Conservation (phyloP, 2,797 vertebrate genomes). For the Falco columbarius region DNA sequence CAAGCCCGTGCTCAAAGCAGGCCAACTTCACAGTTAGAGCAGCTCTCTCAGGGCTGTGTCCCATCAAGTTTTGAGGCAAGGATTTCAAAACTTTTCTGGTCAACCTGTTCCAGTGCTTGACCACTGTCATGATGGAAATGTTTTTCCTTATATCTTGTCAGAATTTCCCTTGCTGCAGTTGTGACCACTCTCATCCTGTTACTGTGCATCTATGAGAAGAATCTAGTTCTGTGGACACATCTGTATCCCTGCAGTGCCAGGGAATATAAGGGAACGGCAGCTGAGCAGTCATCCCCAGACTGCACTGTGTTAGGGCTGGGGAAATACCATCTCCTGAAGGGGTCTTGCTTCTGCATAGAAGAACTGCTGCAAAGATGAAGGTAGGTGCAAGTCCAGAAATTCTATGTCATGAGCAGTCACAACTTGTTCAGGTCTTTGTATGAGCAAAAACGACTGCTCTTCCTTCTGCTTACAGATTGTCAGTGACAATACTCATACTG, state of each 20-base stretch:
- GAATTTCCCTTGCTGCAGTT: background rate
- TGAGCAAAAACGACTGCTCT: background rate
- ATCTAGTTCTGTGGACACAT: background rate
- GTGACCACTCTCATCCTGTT: background rate
- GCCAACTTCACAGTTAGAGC: background rate
- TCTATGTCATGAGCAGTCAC: background rate
- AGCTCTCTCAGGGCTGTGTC: background rate
- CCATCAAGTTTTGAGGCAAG: background rate
- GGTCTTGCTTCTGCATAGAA: background rate
- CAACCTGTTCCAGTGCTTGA: background rate
- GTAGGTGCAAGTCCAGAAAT: background rate
- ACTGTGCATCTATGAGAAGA: background rate
- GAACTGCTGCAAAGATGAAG: background rate
- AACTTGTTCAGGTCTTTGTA: background rate
- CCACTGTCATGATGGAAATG: too few relatives aligned
- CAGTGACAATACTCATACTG: background rate
- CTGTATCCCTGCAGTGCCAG: background rate
- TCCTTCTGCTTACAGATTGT: background rate
- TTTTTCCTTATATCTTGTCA: background rate
- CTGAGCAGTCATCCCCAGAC: background rate
- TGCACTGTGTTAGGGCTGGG: too few relatives aligned
- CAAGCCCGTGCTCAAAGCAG: background rate
- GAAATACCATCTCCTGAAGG: background rate
- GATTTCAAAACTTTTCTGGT: background rate
- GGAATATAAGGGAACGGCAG: background rate